These are phyloP conservation scores for Zaprionus ghesquierei DNA, from an alignment of 1,140 invertebrate species.

Conservation along the genomic window DNA sequence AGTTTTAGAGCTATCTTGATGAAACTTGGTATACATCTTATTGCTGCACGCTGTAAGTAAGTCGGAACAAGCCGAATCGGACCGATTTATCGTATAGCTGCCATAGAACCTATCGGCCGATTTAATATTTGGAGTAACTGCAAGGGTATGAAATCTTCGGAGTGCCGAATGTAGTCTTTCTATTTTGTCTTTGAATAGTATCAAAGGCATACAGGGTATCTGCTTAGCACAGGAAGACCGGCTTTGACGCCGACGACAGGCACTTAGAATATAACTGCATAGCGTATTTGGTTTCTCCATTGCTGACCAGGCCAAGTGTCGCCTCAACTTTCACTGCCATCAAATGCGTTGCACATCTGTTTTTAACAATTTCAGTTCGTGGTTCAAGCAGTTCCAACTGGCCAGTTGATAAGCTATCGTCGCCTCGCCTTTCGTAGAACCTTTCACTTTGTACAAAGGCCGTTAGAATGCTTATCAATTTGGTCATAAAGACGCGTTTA, in stretches of 20 bases:
- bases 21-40: too few species aligned
- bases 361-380: too few species aligned
- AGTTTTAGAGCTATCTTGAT: too few species aligned
- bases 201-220: background rate
- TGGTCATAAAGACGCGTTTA: background rate
- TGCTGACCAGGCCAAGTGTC: conserved; percentile 40
- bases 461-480: conserved; percentile 29
- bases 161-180: too few species aligned
- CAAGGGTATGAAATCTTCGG: too few species aligned
- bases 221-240: background rate
- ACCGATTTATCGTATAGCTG: too few species aligned
- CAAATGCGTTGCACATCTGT: conserved; percentile 23
- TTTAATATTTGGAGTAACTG: too few species aligned
- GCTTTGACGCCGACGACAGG: background rate
- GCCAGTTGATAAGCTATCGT: background rate
- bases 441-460: conserved; percentile 56
- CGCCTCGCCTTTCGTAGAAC: conserved; percentile 25
- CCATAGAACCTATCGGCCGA: too few species aligned
- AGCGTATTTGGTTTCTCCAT: conserved; percentile 34
- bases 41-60: too few species aligned
- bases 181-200: too few species aligned
- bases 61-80: too few species aligned
- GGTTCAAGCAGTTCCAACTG: too few species aligned
- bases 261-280: conserved; percentile 7
- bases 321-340: conserved; percentile 50